phyloP scores from a whole-genome alignment of 2,888 invertebrate species.

The Herminia tarsipennalis region DNA sequence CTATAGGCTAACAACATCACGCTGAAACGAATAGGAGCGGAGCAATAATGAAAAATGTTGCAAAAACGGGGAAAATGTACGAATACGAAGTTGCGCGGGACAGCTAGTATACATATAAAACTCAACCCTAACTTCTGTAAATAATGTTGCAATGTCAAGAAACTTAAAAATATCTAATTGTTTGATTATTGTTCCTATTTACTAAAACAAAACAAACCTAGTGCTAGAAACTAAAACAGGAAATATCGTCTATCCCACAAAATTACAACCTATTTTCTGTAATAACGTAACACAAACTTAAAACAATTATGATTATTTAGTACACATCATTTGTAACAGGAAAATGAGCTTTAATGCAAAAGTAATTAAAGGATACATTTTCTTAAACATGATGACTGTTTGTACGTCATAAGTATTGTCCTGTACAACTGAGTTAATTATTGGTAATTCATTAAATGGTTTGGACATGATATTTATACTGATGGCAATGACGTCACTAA shows the following conservation, averaged over 20 bases:
- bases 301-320: conserved; percentile 5
- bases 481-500: conserved; percentile 7
- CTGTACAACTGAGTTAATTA: conserved; percentile 21
- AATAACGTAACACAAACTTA: conserved; percentile 2
- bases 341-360: conserved; percentile 21
- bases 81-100: too few relatives aligned
- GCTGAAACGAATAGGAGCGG: too few relatives aligned
- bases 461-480: conserved; percentile 14
- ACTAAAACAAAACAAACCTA: not conserved
- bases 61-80: too few relatives aligned
- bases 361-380: conserved; percentile 25
- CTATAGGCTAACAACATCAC: too few relatives aligned
- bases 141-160: too few relatives aligned
- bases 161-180: too few relatives aligned
- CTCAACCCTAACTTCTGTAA: too few relatives aligned
- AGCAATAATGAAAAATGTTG: too few relatives aligned
- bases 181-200: too few relatives aligned
- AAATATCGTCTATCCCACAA: conserved; percentile 1
- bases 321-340: conserved; percentile 1
- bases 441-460: conserved; percentile 20
- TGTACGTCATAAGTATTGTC: conserved; percentile 33
- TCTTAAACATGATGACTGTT: conserved; percentile 11
- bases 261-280: conserved; percentile 2
- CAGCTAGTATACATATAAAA: too few relatives aligned
- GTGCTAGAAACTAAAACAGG: conserved; percentile 2